phyloP scores from a whole-genome alignment of 1,140 invertebrate species.

The Probaryconus sp. region DNA sequence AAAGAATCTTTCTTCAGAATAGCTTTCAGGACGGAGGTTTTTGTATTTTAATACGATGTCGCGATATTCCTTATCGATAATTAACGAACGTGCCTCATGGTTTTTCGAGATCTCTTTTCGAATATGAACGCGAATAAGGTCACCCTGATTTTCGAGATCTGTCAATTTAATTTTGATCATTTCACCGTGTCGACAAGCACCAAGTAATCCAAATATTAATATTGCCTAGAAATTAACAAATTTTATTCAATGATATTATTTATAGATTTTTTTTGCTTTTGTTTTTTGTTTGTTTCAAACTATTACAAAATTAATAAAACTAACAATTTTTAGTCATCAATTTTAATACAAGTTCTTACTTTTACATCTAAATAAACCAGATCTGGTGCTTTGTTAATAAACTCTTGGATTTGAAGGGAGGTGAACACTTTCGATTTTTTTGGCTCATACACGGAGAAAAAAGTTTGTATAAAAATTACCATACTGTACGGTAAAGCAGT shows the following conservation, averaged over 20 bases:
- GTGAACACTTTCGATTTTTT: slow-evolving; percentile 34
- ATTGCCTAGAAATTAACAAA: slow-evolving; percentile 6
- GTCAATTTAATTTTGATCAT: slow-evolving; percentile 8
- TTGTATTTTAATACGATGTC: slow-evolving; percentile 10
- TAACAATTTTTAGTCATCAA: too few relatives aligned
- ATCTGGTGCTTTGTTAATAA: slow-evolving; percentile 22
- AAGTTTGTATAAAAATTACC: too few relatives aligned
- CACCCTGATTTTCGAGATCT: slow-evolving; percentile 8
- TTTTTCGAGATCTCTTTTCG: slow-evolving; percentile 17
- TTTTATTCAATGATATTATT: too few relatives aligned
- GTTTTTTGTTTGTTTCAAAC: too few relatives aligned
- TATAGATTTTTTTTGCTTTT: too few relatives aligned
- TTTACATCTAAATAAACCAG: slow-evolving; percentile 12
- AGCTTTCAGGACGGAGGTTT: not conserved
- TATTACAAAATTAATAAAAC: too few relatives aligned
- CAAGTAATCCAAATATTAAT: slow-evolving; percentile 11
- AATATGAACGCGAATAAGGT: slow-evolving; percentile 7
- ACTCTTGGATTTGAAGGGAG: slow-evolving; percentile 11
- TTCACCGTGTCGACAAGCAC: slow-evolving; percentile 4
- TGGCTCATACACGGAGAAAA: too few relatives aligned
- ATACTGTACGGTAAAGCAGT: too few relatives aligned
- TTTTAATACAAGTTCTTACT: slow-evolving; percentile 7
- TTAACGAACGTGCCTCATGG: slow-evolving; percentile 11
- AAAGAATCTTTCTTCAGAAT: slow-evolving; percentile 20
- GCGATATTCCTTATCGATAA: slow-evolving; percentile 5